phyloP scores from a whole-genome alignment of 2,888 invertebrate species.

The Ischnura elegans region DNA sequence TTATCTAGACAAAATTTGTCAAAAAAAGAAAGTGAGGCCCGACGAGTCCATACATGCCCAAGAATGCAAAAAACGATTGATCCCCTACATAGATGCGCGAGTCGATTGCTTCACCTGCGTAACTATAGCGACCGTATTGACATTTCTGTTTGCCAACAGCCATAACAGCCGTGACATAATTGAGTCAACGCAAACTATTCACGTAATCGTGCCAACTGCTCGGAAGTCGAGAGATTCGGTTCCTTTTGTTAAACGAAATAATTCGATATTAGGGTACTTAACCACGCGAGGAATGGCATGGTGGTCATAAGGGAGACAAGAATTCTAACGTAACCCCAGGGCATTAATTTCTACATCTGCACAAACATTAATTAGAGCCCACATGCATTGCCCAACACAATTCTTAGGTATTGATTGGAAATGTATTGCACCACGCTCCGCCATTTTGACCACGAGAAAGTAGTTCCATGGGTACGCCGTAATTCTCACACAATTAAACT shows the following conservation, averaged over 20 bases:
- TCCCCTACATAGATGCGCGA: background rate
- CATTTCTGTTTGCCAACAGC: background rate
- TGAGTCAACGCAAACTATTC: background rate
- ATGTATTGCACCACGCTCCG: slow-evolving; percentile 31
- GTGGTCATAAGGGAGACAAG: no score
- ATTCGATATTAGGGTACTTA: no score
- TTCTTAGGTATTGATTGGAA: background rate
- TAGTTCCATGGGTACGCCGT: background rate
- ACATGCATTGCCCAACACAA: slow-evolving; percentile 49
- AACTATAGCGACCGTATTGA: background rate
- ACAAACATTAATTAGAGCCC: background rate
- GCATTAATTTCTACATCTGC: background rate
- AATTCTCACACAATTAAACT: slow-evolving; percentile 15
- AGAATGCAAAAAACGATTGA: background rate
- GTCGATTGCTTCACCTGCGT: background rate
- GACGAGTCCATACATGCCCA: background rate
- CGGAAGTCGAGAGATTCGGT: no score
- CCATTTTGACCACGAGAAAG: slow-evolving; percentile 61
- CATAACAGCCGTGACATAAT: background rate
- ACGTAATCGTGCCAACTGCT: no score
- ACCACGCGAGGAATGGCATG: no score
- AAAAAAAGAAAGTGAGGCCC: no score
- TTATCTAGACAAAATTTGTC: no score
- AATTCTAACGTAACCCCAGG: background rate
- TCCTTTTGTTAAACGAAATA: no score